These are phyloP conservation scores for Aphyosemion australe DNA, from an alignment of 2,113 vertebrate genomes.

Conservation along the genomic window DNA sequence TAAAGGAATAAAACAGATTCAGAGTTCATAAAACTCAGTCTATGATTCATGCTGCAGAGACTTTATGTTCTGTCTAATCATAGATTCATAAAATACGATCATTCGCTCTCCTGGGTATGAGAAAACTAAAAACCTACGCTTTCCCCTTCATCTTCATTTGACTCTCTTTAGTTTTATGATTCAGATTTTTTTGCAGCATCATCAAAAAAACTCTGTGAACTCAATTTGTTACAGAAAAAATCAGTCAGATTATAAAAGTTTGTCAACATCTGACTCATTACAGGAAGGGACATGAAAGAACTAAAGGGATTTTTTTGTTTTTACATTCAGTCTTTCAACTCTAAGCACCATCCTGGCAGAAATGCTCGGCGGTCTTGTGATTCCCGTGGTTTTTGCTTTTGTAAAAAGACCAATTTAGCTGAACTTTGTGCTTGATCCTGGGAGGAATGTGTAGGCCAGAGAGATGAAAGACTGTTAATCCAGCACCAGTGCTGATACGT, in stretches of 20 bases:
- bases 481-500: constrained; percentile 51
- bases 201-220: too few species aligned
- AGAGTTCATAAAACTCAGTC: constrained; percentile 10
- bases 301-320: constrained; percentile 47
- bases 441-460: constrained; percentile 73
- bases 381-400: constrained; percentile 68
- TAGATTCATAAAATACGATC: constrained; percentile 27
- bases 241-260: too few species aligned
- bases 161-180: constrained; percentile 17
- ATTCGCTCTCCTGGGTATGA: constrained; percentile 22
- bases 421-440: constrained; percentile 79
- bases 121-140: constrained; percentile 29
- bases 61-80: constrained; percentile 28
- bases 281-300: constrained; percentile 39
- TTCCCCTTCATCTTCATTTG: constrained; percentile 12
- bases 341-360: constrained; percentile 58
- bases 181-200: too few species aligned
- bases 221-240: too few species aligned
- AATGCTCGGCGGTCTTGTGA: constrained; percentile 75
- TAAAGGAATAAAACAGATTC: not conserved
- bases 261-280: constrained; percentile 8
- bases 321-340: constrained; percentile 48
- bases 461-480: constrained; percentile 80
- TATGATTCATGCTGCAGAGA: constrained; percentile 35
- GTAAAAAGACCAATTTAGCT: constrained; percentile 77